Base-by-base conservation (phyloP, 35 echinoderm and acorn worm species). In the Chiridota heheva region DNA sequence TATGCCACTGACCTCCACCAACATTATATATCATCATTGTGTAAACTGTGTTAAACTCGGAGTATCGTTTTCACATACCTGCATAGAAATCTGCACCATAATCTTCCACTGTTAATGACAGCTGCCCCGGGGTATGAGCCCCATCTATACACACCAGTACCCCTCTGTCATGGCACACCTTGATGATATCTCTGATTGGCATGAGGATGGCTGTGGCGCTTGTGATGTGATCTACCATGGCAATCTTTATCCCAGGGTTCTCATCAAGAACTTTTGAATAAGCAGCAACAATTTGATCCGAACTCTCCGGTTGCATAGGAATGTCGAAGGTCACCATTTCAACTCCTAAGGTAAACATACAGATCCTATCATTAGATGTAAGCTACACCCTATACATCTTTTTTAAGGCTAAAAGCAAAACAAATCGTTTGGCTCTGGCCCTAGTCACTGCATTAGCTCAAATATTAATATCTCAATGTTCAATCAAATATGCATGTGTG, bases 111-210 rank as follows among this genome's bases (percentile, higher is more conserved):
- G 78, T 70, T 8, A 87, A 47, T 12, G 35, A 62, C 31, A 87
- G 24, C 7, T 87, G 85, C 3, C 85, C 85, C 29, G 85, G 85
- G 42, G 85, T 49, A 69, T 87, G 85, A 16, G 85, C 85, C 20
- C 85, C 85, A 58, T 87, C 85, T 30, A 87, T 74, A 42, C 78
- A 20, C 8, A 49, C 44, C 28, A 78, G 27, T 16, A 87, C 70
- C 4, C 74, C 85, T 25, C 73, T 87, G 16, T 27, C 40, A 44
- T 69, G 85, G 61, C 85, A 87, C 27, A 78, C 38, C 18, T 78
- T 75, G 7, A 79, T 78, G 0, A 87, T 8, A 31, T 61, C 17
- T 39, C 80, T 58, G 1, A 80, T 37, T 3, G 85, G 85, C 28
- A 60, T 80, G 5, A 70, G 33, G 36, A 79, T 78, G 6, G 73